These are phyloP conservation scores for Leptura quadrifasciata DNA, from an alignment of 2,888 invertebrate genomes.

Conservation along the genomic window DNA sequence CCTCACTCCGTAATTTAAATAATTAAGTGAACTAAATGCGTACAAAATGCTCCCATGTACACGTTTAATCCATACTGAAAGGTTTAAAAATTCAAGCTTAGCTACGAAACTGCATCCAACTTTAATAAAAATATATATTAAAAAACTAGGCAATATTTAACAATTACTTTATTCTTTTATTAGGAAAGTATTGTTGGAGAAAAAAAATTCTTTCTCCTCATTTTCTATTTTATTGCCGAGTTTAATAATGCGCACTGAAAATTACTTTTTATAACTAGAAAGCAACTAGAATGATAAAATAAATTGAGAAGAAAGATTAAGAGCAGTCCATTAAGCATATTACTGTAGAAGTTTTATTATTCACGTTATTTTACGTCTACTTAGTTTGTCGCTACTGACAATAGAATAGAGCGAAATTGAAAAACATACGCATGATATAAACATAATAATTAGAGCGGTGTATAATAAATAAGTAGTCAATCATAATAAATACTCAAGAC, in stretches of 20 bases:
- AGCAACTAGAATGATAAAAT: conserved; percentile 27
- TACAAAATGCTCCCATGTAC: background rate
- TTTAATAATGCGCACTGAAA: background rate
- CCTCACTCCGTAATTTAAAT: background rate
- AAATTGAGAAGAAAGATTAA: conserved; percentile 20
- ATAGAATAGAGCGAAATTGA: background rate
- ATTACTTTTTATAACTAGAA: conserved; percentile 22
- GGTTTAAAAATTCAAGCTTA: background rate
- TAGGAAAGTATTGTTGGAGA: background rate
- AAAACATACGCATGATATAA: background rate
- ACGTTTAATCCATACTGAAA: background rate
- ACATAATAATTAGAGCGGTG: background rate
- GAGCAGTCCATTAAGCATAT: background rate
- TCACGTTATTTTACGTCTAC: background rate
- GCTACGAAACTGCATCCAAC: background rate
- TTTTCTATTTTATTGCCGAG: background rate
- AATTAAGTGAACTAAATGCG: background rate
- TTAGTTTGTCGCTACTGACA: background rate
- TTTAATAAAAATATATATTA: background rate
- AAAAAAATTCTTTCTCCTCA: no score
- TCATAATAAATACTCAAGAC: background rate
- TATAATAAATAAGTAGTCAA: background rate
- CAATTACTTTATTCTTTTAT: background rate
- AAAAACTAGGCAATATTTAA: background rate
- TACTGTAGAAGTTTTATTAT: background rate